These are phyloP conservation scores for Zaprionus ornatus DNA, from an alignment of 1,140 invertebrate species.

Conservation along the genomic window DNA sequence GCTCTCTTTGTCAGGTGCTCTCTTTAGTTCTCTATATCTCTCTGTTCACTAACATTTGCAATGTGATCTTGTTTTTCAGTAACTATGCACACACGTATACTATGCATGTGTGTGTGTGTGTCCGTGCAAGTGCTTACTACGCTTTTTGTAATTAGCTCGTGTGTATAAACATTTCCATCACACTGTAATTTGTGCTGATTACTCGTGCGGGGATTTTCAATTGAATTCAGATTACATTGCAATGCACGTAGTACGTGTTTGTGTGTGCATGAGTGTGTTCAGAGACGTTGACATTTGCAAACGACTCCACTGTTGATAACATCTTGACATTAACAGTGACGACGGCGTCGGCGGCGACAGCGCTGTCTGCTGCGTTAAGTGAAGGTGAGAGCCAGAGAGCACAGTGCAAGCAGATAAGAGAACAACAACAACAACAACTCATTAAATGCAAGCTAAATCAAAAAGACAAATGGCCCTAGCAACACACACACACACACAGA, in stretches of 20 bases:
- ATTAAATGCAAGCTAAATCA: conserved; percentile 39
- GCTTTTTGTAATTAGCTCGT: conserved; percentile 47
- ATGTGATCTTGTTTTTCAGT: conserved; percentile 55
- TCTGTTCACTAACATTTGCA: conserved; percentile 39
- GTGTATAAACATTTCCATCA: conserved; percentile 39
- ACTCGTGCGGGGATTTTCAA: conserved; percentile 53
- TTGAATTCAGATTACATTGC: conserved; percentile 59
- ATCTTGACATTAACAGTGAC: conserved; percentile 60
- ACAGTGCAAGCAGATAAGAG: conserved; percentile 25
- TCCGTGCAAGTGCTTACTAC: conserved; percentile 9
- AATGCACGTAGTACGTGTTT: background rate
- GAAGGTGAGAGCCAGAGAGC: conserved; percentile 27
- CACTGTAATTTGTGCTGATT: conserved; percentile 58
- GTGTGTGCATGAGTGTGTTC: background rate
- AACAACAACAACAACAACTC: conserved; percentile 17
- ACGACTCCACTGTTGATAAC: conserved; percentile 53
- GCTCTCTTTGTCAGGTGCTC: background rate
- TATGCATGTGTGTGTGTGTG: background rate
- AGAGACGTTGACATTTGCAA: conserved; percentile 36
- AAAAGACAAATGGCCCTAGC: conserved; percentile 29
- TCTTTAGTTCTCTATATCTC: conserved; percentile 19
- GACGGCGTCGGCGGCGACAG: conserved; percentile 7
- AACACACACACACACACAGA: conserved; percentile 3
- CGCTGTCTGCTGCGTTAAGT: conserved; percentile 28
- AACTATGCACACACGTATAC: background rate